phyloP scores from a whole-genome alignment of 2,888 invertebrate genomes.

The Ichneumon xanthorius region DNA sequence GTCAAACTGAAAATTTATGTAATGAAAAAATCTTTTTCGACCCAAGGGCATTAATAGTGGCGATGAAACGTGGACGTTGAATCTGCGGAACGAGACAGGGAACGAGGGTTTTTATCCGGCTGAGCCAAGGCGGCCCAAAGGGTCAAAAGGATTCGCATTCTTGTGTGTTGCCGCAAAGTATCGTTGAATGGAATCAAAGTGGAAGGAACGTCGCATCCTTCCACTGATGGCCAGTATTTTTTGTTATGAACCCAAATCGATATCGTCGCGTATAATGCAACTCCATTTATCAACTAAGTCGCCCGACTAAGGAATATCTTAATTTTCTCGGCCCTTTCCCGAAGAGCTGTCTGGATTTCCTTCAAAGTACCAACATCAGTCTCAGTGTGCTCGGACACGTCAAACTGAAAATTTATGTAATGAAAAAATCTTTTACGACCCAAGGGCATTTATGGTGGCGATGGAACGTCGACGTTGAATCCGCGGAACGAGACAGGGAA shows the following conservation, averaged over 20 bases:
- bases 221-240: not conserved
- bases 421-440: slow-evolving; percentile 65
- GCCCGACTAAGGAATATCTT: slow-evolving; percentile 83
- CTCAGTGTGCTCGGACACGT: slow-evolving; percentile 88
- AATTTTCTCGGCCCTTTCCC: slow-evolving; percentile 85
- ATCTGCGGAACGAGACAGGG: not conserved
- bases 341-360: slow-evolving; percentile 85
- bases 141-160: not conserved
- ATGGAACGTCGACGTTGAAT: not conserved
- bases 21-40: slow-evolving; percentile 80
- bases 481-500: not conserved
- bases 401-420: slow-evolving; percentile 90
- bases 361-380: slow-evolving; percentile 88
- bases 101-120: not conserved
- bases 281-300: not conserved
- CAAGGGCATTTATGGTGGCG: not conserved
- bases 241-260: not conserved
- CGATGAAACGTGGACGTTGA: not conserved
- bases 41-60: not conserved
- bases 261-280: not conserved
- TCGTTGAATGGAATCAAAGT: slow-evolving; percentile 24
- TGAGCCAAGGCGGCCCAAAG: not conserved
- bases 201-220: not conserved
- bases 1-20: slow-evolving; percentile 90
- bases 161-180: not conserved